Base-by-base conservation (phyloP, 64 coral and sea anemone genomes). In the Orbicella faveolata region DNA sequence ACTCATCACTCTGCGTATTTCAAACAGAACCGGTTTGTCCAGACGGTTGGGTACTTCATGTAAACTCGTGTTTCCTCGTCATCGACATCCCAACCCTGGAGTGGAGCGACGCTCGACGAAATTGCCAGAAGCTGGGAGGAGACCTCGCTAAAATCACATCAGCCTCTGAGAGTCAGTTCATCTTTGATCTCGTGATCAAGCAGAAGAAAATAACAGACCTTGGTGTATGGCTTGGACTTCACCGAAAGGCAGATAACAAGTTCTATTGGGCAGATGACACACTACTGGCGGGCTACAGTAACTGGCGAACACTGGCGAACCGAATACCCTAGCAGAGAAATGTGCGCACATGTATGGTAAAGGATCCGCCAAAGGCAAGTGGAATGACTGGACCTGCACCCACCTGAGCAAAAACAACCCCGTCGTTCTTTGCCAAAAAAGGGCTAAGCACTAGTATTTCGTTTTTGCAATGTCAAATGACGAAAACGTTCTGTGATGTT, bases 381-480 rank as follows among this genome's bases (percentile, higher is more conserved):
- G 76, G 76, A 79, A 79, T 14, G 76, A 79, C 48, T 0, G 0
- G 0, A 1, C 0, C 1, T 79, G 76, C 4, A 54, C 9, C 41
- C 21, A 0, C 16, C 11, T 1, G 23, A 67, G 5, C 19, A 1
- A 9, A 55, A 12, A 1, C 0, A 1, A 55, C 16, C 78, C 78
- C 33, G 78, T 63, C 7, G 26, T 80, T 80, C 78, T 80, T 14
- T 80, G 78, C 78, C 78, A 80, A n/a, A 78, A 80, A 63, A 8
- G n/a, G 25, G 12, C 53, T 1, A 80, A 80, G 4, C 62, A 18
- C 3, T 64, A 64, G 62, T 64, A 19, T 64, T 21, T 18, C 20
- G 62, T 15, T 21, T 0, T 18, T 19, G 62, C 44, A 48, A 0
- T 48, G 44, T 48, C 5, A 48, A 6, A 48, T 48, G 44, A 41